A percentile compares a stretch with the other conserved stretches of the same genome.
These are phyloP conservation scores for Drosophila mettleri DNA, from an alignment of 2,888 invertebrate genomes.

Conservation along the genomic window DNA sequence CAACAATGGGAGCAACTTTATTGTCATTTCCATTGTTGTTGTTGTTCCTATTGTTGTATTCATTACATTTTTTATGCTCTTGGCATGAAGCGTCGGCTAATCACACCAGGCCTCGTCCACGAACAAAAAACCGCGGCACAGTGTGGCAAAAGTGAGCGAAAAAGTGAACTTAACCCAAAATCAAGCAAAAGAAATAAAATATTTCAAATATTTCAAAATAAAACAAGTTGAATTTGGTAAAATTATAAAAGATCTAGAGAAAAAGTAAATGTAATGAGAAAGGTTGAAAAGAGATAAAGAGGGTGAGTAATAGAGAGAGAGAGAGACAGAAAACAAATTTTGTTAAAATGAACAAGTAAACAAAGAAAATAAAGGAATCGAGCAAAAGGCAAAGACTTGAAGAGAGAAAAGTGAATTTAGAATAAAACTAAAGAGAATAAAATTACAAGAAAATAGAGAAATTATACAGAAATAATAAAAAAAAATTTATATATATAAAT, in stretches of 20 bases:
- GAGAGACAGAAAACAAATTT: no score
- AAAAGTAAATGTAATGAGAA: neutral
- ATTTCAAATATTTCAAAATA: neutral
- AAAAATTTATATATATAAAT: no score
- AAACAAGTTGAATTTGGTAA: neutral
- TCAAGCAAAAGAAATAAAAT: neutral
- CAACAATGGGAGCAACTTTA: constrained; percentile 15
- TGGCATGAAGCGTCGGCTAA: constrained; percentile 57
- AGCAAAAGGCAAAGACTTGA: no score
- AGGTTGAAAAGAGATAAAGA: neutral
- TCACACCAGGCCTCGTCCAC: constrained; percentile 45
- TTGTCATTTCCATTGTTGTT: constrained; percentile 9
- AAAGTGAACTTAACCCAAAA: neutral
- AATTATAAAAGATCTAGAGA: neutral
- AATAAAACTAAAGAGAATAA: no score
- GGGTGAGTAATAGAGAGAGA: no score
- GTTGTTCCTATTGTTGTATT: constrained; percentile 38
- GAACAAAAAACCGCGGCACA: constrained; percentile 29
- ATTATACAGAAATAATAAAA: no score
- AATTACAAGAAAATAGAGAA: no score
- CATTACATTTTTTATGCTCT: constrained; percentile 54
- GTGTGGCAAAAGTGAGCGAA: constrained; percentile 18
- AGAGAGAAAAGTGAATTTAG: neutral
- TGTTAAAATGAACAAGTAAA: no score
- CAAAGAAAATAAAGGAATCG: no score